Conservation (phyloP, 1,140 invertebrate species). For the Sarcophaga bullata region DNA sequence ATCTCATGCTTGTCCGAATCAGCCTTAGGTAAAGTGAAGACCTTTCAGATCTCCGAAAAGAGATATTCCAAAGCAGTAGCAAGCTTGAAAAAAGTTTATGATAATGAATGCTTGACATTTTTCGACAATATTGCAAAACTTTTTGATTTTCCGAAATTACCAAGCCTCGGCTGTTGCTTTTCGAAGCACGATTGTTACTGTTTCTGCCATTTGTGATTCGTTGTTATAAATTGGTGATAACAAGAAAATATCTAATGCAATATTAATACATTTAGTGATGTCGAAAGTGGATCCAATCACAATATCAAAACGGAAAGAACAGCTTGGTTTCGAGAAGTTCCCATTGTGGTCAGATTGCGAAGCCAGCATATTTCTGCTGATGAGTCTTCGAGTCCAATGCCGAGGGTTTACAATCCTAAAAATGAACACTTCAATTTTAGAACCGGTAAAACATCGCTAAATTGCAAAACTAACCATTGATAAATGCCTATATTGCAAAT, state of each 20-base stretch:
- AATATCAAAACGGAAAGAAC: slow-evolving; percentile 31
- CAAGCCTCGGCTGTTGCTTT: slow-evolving; percentile 18
- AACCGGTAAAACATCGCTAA: not conserved
- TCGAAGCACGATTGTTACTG: slow-evolving; percentile 11
- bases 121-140: no score
- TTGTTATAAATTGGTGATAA: slow-evolving; percentile 32
- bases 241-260: slow-evolving; percentile 19
- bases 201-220: slow-evolving; percentile 40
- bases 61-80: slow-evolving; percentile 42
- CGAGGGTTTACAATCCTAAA: slow-evolving; percentile 22
- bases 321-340: slow-evolving; percentile 28
- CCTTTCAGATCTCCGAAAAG: slow-evolving; percentile 26
- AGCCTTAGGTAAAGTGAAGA: not conserved
- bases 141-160: not conserved
- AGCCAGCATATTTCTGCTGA: slow-evolving; percentile 37
- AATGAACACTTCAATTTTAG: not conserved
- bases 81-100: slow-evolving; percentile 39
- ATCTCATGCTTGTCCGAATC: no score
- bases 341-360: slow-evolving; percentile 40
- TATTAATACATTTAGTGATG: slow-evolving; percentile 40
- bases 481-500: no score
- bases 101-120: slow-evolving; percentile 35
- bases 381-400: slow-evolving; percentile 28
- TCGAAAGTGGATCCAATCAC: slow-evolving; percentile 41
- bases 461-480: no score